Evolutionary conservation across 2,888 invertebrate genomes (phyloP), one percentile per base, ranked within the genome.

Genomic region (Myopa tessellatipennis): DNA sequence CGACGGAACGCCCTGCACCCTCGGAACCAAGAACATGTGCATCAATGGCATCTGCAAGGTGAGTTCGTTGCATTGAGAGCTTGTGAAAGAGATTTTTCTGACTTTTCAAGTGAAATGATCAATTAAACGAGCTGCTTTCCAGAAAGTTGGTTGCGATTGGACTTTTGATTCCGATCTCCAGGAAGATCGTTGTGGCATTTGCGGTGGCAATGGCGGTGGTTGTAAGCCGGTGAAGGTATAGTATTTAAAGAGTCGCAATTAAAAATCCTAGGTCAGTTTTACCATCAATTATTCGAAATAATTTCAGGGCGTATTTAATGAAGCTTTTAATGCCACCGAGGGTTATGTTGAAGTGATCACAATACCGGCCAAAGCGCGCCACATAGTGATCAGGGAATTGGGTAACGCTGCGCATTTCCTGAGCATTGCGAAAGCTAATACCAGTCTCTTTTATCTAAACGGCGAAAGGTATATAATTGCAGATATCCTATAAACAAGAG

Each of bases 81-180:
- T 55, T 5, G n/a, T 26, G 14, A 63, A 16, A 67, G 36, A 34
- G 18, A 61, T 58, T 26, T 10, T 14, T 40, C 45, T 2, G 10
- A 12, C 10, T 38, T n/a, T 61, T 38, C 38, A 7, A 26, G 18
- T 68, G 55, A 72, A 45, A 40, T 77, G 83, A 83, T 83, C 82
- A 81, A 84, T 83, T 85, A 81, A 82, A 76, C 75, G n/a, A 78
- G 90, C 90, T 82, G 90, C 91, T 81, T 91, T 92, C 85, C 91
- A 96, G 94, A 94, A 93, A 90, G 95, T 97, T 74, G 95, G 96
- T n/a, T 97, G 97, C 90, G 96, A 97, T 90, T 96, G 96, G 96
- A 90, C 92, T 75, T 93, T 97, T 70, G 95, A 95, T 85, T 96
- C 96, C 0, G 92, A 92, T 74, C 91, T 93, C 50, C 91, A 93